A percentile compares a stretch with the other conserved stretches of the same genome.
phyloP scores from a whole-genome alignment of 2,797 vertebrate species.

The Tarsius wallacei region DNA sequence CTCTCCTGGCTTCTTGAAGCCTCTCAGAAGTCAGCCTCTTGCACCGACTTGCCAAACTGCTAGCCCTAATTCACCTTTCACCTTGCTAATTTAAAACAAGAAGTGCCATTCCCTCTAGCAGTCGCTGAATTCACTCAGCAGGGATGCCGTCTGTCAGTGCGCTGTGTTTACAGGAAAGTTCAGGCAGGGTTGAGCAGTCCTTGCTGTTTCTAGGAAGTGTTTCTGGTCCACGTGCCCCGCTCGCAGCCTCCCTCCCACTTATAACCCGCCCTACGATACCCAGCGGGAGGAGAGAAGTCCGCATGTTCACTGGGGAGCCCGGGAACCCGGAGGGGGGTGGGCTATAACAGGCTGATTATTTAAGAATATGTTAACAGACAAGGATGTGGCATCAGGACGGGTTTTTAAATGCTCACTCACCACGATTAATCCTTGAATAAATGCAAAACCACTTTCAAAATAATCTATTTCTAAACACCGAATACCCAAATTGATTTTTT shows the following conservation, averaged over 20 bases:
- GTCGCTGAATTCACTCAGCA: constrained; percentile 89
- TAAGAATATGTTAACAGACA: neutral
- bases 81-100: constrained; percentile 92
- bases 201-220: constrained; percentile 85
- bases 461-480: neutral
- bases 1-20: constrained; percentile 69
- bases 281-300: neutral
- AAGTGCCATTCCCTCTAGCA: constrained; percentile 88
- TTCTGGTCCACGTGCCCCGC: constrained; percentile 88
- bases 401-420: constrained; percentile 21
- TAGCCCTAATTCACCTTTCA: constrained; percentile 91
- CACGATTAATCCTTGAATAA: constrained; percentile 48
- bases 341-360: neutral
- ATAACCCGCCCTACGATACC: neutral
- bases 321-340: neutral
- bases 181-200: constrained; percentile 87
- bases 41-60: constrained; percentile 90
- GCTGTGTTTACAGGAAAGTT: constrained; percentile 89
- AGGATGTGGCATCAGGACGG: neutral
- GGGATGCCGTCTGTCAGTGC: constrained; percentile 89
- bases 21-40: constrained; percentile 88
- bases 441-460: neutral
- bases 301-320: neutral
- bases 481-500: neutral
- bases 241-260: neutral